Conservation (phyloP, 2,113 vertebrate species). For the Mesembrinibis cayennensis region DNA sequence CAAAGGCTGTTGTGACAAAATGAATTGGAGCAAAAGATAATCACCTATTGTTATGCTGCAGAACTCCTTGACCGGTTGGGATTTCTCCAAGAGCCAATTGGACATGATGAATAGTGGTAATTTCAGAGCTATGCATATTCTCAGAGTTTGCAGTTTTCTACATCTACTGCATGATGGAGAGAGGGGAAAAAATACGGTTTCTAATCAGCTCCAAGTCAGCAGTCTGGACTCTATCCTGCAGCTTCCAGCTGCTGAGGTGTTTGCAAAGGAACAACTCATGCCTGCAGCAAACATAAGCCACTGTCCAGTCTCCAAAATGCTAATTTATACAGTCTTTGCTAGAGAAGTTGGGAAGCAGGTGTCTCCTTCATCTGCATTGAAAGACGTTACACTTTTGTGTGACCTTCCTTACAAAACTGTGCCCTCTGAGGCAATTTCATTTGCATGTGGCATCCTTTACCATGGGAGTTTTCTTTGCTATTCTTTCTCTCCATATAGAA, state of each 20-base stretch:
- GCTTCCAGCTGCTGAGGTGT: background rate
- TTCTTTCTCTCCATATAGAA: background rate
- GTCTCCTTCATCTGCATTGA: background rate
- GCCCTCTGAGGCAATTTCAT: background rate
- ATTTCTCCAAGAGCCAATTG: background rate
- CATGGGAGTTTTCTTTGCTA: background rate
- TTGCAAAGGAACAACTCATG: background rate
- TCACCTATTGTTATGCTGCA: background rate
- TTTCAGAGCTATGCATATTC: conserved; percentile 4
- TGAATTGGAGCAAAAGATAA: background rate
- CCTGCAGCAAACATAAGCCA: background rate
- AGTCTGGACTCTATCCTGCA: background rate
- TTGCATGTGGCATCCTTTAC: background rate
- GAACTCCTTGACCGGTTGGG: background rate
- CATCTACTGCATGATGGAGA: background rate
- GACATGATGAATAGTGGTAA: background rate
- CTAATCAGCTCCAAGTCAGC: background rate
- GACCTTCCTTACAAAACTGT: background rate
- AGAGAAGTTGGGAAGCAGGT: background rate
- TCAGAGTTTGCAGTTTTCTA: background rate
- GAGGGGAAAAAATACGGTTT: background rate
- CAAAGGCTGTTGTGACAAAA: background rate
- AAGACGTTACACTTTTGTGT: background rate
- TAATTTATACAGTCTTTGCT: background rate
- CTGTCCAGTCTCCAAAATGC: background rate